Evolutionary conservation across 2,888 invertebrate genomes (phyloP), one percentile per base, ranked within the genome.

Genomic region (Chrysolina oricalcia): DNA sequence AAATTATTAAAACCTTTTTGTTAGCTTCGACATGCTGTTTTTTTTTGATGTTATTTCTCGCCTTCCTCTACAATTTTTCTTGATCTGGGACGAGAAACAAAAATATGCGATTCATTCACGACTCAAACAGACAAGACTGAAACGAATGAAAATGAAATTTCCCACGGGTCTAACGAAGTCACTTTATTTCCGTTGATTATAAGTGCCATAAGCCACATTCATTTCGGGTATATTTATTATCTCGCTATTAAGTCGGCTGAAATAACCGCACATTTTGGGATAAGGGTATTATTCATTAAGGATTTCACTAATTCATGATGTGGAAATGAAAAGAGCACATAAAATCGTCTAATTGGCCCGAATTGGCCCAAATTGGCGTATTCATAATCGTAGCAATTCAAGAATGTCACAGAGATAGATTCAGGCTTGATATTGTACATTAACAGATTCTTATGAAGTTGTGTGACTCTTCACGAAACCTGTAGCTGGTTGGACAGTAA

Each of bases 101-200:
- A 11, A 53, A 53, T 53, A 53, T 53, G 2, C 21, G 53, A 9
- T 53, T 53, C 17, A 21, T 53, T 53, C 13, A 11, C 23, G 19
- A 10, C 21, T 21, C 9, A 53, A 10, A 23, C 53, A 59, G 15
- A 35, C 8, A 59, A n/a, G 35, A 59, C n/a, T 35, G n/a, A 35
- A 59, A 27, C n/a, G 35, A 59, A 59, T 59, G 59, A 59, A 35
- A 59, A 59, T 59, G 23, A 59, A 11, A 59, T 59, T 59, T 59
- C 59, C 27, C 59, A 59, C n/a, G 59, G 35, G 59, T 59, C 23
- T 23, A 59, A 59, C 59, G 59, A 27, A 27, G 35, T 23, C 59
- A 35, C 59, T 59, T 59, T 35, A 59, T 59, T 59, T 59, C 59
- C 35, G 27, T 59, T 59, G 27, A 59, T 59, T 59, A 59, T n/a